These are phyloP conservation scores for Sebastes dallii DNA, from an alignment of 2,797 vertebrate species.

Conservation along the genomic window DNA sequence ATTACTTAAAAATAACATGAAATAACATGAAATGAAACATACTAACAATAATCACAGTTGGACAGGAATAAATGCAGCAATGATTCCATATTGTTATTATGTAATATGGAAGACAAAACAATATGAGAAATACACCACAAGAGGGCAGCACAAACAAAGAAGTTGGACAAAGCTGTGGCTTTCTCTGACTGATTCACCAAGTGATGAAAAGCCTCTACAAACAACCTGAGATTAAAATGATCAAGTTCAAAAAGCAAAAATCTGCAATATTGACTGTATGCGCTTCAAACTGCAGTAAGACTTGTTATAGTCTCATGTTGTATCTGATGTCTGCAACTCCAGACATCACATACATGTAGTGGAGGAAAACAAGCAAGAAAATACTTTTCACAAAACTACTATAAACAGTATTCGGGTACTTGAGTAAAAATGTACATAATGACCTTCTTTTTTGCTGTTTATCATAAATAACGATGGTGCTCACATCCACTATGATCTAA, in stretches of 20 bases:
- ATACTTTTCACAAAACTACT: background rate
- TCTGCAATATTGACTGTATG: background rate
- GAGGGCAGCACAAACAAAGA: constrained; percentile 46
- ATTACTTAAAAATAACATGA: background rate
- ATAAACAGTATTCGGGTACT: background rate
- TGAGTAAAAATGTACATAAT: background rate
- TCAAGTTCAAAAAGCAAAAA: background rate
- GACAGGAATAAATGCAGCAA: background rate
- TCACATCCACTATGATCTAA: background rate
- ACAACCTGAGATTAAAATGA: background rate
- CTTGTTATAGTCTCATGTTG: background rate
- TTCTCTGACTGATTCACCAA: background rate
- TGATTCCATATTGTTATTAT: background rate
- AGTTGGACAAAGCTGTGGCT: background rate
- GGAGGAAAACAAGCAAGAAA: background rate
- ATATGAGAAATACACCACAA: constrained; percentile 22
- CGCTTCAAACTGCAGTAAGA: background rate
- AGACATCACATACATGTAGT: background rate
- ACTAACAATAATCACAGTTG: background rate
- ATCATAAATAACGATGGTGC: background rate
- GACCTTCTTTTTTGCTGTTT: background rate
- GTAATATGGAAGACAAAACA: background rate
- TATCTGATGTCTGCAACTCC: background rate
- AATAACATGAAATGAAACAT: background rate
- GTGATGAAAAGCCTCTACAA: no score